A percentile compares a stretch with the other conserved stretches of the same genome.
phyloP scores from a whole-genome alignment of 2,888 invertebrate genomes.

The Hedychridium roseum region DNA sequence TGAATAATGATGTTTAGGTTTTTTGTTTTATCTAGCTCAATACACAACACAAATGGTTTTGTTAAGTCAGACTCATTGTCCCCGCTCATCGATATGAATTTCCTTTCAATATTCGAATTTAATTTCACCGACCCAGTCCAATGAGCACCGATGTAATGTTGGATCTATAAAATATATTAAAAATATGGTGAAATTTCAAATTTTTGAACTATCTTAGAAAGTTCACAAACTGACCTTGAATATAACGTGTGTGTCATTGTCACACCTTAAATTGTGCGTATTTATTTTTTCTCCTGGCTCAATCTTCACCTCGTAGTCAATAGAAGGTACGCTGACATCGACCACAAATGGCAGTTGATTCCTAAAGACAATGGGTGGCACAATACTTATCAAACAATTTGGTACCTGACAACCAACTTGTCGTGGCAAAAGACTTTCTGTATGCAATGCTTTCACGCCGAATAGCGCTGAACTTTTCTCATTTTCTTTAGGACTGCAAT shows the following conservation, averaged over 20 bases:
- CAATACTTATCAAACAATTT: conserved; percentile 75
- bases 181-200: too few relatives aligned
- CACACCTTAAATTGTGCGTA: conserved; percentile 73
- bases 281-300: conserved; percentile 78
- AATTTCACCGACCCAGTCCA: conserved; percentile 78
- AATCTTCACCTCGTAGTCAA: conserved; percentile 68
- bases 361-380: conserved; percentile 78
- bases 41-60: conserved; percentile 74
- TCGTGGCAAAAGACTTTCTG: conserved; percentile 46
- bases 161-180: conserved; percentile 61
- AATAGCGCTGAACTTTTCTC: conserved; percentile 68
- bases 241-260: conserved; percentile 67
- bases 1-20: conserved; percentile 75
- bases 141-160: conserved; percentile 72
- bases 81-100: conserved; percentile 72
- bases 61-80: conserved; percentile 74
- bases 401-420: conserved; percentile 66
- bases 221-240: conserved; percentile 52
- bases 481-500: conserved; percentile 73
- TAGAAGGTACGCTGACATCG: conserved; percentile 67
- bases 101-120: conserved; percentile 71
- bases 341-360: conserved; percentile 81
- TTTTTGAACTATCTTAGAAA: too few relatives aligned
- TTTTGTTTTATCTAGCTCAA: conserved; percentile 71
- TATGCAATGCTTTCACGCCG: conserved; percentile 69